Percentiles rank a stretch among this genome's conserved stretches.
phyloP scores from a whole-genome alignment of 1,140 invertebrate genomes.

The Dreissena rostriformis region DNA sequence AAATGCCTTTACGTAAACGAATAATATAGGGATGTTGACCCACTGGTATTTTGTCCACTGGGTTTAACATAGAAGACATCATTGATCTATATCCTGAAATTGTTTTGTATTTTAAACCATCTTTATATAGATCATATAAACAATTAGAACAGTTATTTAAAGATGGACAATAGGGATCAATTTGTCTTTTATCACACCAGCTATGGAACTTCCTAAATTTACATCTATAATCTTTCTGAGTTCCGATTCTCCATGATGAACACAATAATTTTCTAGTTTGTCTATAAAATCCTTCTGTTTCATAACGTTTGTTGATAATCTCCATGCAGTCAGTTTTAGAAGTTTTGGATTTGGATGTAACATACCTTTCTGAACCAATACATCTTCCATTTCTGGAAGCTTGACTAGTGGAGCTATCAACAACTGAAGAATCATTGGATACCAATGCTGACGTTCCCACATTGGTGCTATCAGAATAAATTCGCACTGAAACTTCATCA shows the following conservation, averaged over 20 bases:
- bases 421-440: slow-evolving; percentile 6
- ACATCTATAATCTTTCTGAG: slow-evolving; percentile 9
- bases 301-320: slow-evolving; percentile 31
- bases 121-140: neutral
- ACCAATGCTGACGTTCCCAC: slow-evolving; percentile 38
- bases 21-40: slow-evolving; percentile 29
- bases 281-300: slow-evolving; percentile 28
- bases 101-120: slow-evolving; percentile 21
- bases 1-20: neutral
- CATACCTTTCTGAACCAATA: neutral
- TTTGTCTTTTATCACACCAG: slow-evolving; percentile 16
- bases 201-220: slow-evolving; percentile 14
- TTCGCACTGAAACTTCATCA: slow-evolving; percentile 24
- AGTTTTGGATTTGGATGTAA: slow-evolving; percentile 12
- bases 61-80: slow-evolving; percentile 1
- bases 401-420: slow-evolving; percentile 22
- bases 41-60: neutral
- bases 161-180: slow-evolving; percentile 13
- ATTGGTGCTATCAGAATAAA: slow-evolving; percentile 38
- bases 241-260: slow-evolving; percentile 12
- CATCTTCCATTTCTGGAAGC: neutral
- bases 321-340: slow-evolving; percentile 36
- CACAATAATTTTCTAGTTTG: neutral
- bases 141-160: neutral
- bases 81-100: slow-evolving; percentile 34